These are phyloP conservation scores for Coelopa frigida DNA, from an alignment of 1,140 invertebrate genomes.

Conservation along the genomic window DNA sequence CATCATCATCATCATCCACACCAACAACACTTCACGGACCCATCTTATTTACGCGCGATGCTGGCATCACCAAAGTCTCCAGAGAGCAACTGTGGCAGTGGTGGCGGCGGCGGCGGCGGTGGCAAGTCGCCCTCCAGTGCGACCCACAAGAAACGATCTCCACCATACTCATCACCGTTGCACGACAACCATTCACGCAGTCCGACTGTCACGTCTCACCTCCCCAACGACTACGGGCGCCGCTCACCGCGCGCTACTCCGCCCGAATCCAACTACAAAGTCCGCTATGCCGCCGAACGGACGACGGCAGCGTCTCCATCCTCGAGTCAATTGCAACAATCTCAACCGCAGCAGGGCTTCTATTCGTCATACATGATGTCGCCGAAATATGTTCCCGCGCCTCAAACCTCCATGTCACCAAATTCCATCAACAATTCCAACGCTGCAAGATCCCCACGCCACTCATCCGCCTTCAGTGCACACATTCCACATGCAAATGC, in stretches of 20 bases:
- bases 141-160: constrained; percentile 33
- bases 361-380: constrained; percentile 29
- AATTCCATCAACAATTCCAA: constrained; percentile 18
- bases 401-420: constrained; percentile 13
- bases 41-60: constrained; percentile 24
- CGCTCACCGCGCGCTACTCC: constrained; percentile 15
- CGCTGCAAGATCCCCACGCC: constrained; percentile 18
- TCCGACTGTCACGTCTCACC: neutral
- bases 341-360: constrained; percentile 19
- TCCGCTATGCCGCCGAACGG: neutral
- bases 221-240: constrained; percentile 21
- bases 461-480: constrained; percentile 12
- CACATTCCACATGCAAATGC: constrained; percentile 4
- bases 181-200: constrained; percentile 13
- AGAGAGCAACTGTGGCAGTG: constrained; percentile 23
- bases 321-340: no score
- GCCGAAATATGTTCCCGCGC: constrained; percentile 16
- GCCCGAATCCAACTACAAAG: constrained; percentile 3
- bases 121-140: constrained; percentile 37
- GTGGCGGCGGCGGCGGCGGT: constrained; percentile 17
- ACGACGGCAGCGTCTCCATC: constrained; percentile 1
- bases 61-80: constrained; percentile 36
- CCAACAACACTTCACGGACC: constrained; percentile 20
- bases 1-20: constrained; percentile 32
- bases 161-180: constrained; percentile 34